A percentile compares a stretch with the other conserved stretches of the same genome.
Evolutionary conservation across 2,888 invertebrate genomes (phyloP).

Genomic region (Pyrochroa serraticornis): DNA sequence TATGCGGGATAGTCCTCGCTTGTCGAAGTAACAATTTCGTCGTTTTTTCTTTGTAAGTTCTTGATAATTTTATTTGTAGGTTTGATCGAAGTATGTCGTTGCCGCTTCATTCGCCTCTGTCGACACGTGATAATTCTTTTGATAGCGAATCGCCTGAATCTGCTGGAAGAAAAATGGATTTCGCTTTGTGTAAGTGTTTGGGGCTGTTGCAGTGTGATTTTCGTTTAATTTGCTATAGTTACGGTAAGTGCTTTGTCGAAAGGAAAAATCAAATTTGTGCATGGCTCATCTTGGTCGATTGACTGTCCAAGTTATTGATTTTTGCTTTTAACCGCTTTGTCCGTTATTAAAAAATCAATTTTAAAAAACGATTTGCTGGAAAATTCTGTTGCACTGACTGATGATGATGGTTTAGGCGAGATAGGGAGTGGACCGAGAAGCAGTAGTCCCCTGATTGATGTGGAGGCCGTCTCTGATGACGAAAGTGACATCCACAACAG

Average conservation of each 20-base stretch:
- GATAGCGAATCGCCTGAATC: slow-evolving; percentile 59
- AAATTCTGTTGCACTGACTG: slow-evolving; percentile 33
- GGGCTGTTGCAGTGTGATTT: neutral
- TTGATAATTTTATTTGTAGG: slow-evolving; percentile 50
- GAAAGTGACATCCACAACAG: slow-evolving; percentile 59
- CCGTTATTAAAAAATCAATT: slow-evolving; percentile 6
- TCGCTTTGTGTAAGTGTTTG: slow-evolving; percentile 78
- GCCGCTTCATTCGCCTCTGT: slow-evolving; percentile 63
- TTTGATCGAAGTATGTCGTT: slow-evolving; percentile 75
- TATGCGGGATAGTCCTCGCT: neutral
- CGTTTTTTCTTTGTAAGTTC: no score
- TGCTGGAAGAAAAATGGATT: slow-evolving; percentile 75
- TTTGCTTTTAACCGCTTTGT: slow-evolving; percentile 38
- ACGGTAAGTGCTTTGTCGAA: slow-evolving; percentile 37
- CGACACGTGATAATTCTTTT: slow-evolving; percentile 59
- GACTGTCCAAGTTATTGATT: slow-evolving; percentile 33
- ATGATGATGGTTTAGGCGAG: slow-evolving; percentile 62
- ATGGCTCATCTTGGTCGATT: slow-evolving; percentile 19
- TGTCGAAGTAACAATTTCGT: slow-evolving; percentile 11
- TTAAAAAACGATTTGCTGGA: slow-evolving; percentile 21
- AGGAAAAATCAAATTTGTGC: slow-evolving; percentile 34
- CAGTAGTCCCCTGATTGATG: slow-evolving; percentile 71
- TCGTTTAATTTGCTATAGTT: slow-evolving; percentile 25
- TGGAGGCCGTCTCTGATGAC: slow-evolving; percentile 69
- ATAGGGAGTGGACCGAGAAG: slow-evolving; percentile 65